These are phyloP conservation scores for Leptosomus discolor DNA, from an alignment of 2,113 vertebrate genomes.

Conservation along the genomic window DNA sequence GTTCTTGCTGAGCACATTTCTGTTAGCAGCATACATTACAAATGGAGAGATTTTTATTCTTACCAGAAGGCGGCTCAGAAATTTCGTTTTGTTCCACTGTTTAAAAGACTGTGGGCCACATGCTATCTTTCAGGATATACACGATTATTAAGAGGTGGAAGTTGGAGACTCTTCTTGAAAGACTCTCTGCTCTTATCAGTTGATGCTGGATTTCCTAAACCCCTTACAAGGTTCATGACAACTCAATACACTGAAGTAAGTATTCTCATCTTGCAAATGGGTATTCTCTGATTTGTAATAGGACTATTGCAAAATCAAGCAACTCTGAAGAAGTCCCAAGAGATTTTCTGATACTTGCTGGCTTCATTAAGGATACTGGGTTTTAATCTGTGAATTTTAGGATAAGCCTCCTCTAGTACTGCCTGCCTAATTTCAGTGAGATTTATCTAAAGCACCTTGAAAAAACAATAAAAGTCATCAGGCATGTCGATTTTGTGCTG, in stretches of 20 bases:
- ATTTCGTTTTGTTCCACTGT: neutral
- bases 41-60: neutral
- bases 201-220: neutral
- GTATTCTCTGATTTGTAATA: neutral
- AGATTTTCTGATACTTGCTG: neutral
- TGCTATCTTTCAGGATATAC: neutral
- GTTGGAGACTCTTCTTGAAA: neutral
- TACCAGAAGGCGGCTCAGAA: neutral
- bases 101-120: neutral
- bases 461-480: neutral
- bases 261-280: neutral
- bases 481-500: neutral
- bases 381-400: neutral
- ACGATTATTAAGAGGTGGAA: neutral
- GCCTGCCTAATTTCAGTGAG: neutral
- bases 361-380: neutral
- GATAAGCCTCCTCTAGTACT: neutral
- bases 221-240: neutral
- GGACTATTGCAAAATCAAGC: neutral
- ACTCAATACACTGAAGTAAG: neutral
- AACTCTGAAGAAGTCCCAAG: neutral
- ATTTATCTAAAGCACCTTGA: neutral
- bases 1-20: neutral
- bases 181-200: neutral
- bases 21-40: neutral